Evolutionary conservation across 2,113 vertebrate species (phyloP).

Genomic region (Eleginops maclovinus): DNA sequence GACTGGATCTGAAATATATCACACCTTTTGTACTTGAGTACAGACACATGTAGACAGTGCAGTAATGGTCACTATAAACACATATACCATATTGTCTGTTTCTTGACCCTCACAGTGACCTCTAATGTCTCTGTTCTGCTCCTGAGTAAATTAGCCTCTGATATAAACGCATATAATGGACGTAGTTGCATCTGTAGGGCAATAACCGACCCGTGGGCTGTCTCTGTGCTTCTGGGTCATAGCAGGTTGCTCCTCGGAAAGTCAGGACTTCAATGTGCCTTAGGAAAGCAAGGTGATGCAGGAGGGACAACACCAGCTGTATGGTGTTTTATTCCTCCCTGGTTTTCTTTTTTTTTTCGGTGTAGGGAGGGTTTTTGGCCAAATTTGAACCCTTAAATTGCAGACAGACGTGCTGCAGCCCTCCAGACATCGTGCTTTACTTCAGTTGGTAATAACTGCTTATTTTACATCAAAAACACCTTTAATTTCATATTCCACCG

Average conservation of each 20-base stretch:
- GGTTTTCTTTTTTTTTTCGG: neutral
- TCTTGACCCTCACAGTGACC: conserved; percentile 16
- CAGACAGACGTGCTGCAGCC: conserved; percentile 50
- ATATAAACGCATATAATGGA: conserved; percentile 34
- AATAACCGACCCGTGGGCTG: conserved; percentile 56
- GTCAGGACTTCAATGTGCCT: conserved; percentile 87
- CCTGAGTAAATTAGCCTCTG: conserved; percentile 25
- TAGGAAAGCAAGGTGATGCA: conserved; percentile 88
- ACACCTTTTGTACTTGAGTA: no score
- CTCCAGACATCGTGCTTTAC: conserved; percentile 30
- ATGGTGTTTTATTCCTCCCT: conserved; percentile 44
- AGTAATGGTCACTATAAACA: conserved; percentile 37
- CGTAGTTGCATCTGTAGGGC: conserved; percentile 58
- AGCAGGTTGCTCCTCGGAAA: conserved; percentile 52
- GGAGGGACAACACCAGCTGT: conserved; percentile 75
- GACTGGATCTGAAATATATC: neutral
- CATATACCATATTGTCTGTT: neutral
- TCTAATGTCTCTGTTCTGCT: conserved; percentile 29
- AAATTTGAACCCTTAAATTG: conserved; percentile 53
- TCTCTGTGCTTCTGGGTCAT: conserved; percentile 37
- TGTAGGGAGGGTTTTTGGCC: conserved; percentile 47
- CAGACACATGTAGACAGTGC: conserved; percentile 20
- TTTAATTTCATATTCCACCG: conserved; percentile 6
- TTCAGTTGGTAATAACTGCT: conserved; percentile 43
- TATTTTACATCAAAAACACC: conserved; percentile 3